Conservation (phyloP, 2,888 invertebrate species). For the Leistus spinibarbis region DNA sequence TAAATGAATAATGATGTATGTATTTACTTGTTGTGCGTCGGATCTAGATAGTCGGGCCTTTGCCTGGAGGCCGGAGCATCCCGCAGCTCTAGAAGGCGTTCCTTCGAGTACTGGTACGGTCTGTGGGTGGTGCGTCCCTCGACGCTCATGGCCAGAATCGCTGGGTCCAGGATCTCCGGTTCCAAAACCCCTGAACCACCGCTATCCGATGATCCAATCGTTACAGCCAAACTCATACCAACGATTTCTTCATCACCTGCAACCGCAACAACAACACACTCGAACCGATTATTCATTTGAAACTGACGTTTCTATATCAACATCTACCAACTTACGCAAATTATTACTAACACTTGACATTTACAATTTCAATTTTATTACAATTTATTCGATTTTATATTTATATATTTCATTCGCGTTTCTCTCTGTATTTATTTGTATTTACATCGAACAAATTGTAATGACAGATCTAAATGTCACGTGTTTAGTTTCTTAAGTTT, state of each 20-base stretch:
- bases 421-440: too few species aligned
- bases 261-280: constrained; percentile 41
- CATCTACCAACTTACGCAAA: too few species aligned
- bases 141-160: constrained; percentile 64
- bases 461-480: too few species aligned
- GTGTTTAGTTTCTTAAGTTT: too few species aligned
- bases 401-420: too few species aligned
- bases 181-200: constrained; percentile 33
- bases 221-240: constrained; percentile 58
- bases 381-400: too few species aligned
- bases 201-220: constrained; percentile 50
- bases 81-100: constrained; percentile 74
- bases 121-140: constrained; percentile 52
- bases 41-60: constrained; percentile 72
- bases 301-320: too few species aligned
- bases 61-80: constrained; percentile 71
- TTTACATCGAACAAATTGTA: too few species aligned
- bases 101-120: constrained; percentile 66
- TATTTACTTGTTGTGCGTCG: constrained; percentile 63
- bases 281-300: not conserved
- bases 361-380: too few species aligned
- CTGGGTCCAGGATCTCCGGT: constrained; percentile 58
- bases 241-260: constrained; percentile 62
- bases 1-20: not conserved
- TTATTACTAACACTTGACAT: too few species aligned